Conservation (phyloP, 1,140 invertebrate species). For the Metaphire vulgaris region DNA sequence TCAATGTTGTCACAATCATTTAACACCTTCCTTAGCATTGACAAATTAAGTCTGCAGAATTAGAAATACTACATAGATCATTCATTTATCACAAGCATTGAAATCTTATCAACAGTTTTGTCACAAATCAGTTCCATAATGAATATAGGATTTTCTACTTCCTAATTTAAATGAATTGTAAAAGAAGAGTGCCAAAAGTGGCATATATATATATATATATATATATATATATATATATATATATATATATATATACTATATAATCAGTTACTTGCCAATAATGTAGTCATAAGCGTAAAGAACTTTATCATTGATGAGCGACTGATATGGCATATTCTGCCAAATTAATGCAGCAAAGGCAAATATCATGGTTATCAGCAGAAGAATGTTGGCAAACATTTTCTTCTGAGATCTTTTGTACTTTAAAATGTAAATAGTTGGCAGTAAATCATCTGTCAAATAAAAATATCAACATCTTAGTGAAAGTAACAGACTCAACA, state of each 20-base stretch:
- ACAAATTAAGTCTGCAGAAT: too few species aligned
- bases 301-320: conserved; percentile 10
- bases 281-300: conserved; percentile 21
- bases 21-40: too few species aligned
- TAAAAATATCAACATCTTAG: too few species aligned
- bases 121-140: too few species aligned
- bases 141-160: neutral
- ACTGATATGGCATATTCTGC: conserved; percentile 18
- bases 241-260: neutral
- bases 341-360: conserved; percentile 13
- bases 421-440: too few species aligned
- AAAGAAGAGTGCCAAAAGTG: neutral
- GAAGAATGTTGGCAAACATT: conserved; percentile 16
- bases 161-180: neutral
- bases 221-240: neutral
- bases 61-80: too few species aligned
- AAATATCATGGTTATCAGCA: conserved; percentile 16
- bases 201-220: neutral
- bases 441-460: too few species aligned
- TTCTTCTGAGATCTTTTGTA: neutral
- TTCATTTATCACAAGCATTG: too few species aligned
- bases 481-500: too few species aligned
- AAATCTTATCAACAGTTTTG: too few species aligned
- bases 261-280: conserved; percentile 18
- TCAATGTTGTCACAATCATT: too few species aligned